These are phyloP conservation scores for Shargacucullia verbasci DNA, from an alignment of 2,888 invertebrate species.

Conservation along the genomic window DNA sequence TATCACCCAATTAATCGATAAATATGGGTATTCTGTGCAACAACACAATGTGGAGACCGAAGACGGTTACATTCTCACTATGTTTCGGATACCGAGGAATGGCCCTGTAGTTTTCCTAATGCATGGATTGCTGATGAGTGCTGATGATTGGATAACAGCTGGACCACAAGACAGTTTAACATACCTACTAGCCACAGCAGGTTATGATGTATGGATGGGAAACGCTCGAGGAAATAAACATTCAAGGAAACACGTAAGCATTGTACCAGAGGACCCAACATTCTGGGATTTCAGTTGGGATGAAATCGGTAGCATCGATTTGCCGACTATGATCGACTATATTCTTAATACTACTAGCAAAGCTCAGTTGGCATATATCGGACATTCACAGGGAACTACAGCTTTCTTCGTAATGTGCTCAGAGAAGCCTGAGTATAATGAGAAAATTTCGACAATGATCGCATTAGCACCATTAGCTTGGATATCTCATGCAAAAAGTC, in stretches of 20 bases:
- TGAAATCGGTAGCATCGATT: conserved; percentile 92
- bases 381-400: conserved; percentile 93
- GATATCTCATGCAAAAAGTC: conserved; percentile 76
- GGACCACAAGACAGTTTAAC: conserved; percentile 87
- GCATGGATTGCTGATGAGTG: conserved; percentile 92
- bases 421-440: conserved; percentile 88
- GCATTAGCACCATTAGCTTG: conserved; percentile 90
- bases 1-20: conserved; percentile 37
- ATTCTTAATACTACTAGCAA: conserved; percentile 85
- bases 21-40: conserved; percentile 33
- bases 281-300: conserved; percentile 92
- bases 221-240: conserved; percentile 93
- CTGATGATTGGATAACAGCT: conserved; percentile 91
- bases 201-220: conserved; percentile 93
- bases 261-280: conserved; percentile 62
- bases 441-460: conserved; percentile 88
- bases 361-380: conserved; percentile 90
- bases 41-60: conserved; percentile 46
- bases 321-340: conserved; percentile 93
- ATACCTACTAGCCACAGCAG: conserved; percentile 88
- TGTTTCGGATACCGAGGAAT: conserved; percentile 44
- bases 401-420: conserved; percentile 90
- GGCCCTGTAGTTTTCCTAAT: conserved; percentile 89
- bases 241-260: conserved; percentile 79
- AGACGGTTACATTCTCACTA: conserved; percentile 55